Percentiles rank a stretch among this genome's conserved stretches.
These are phyloP conservation scores for Gasterosteus aculeatus DNA, from an alignment of 2,113 vertebrate species.

Conservation along the genomic window DNA sequence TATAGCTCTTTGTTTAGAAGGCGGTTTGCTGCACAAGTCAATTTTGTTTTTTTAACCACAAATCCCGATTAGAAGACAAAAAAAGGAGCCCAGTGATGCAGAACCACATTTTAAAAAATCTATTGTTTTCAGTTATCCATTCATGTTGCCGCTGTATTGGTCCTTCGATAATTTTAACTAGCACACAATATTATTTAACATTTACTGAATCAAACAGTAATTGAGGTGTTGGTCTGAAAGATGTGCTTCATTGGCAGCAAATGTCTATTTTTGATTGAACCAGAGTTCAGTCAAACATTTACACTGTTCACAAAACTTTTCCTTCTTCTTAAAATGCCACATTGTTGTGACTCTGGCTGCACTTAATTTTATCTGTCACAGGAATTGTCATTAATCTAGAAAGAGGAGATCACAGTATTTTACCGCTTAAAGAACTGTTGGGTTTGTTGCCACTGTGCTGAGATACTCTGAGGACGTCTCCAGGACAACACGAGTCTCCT, in stretches of 20 bases:
- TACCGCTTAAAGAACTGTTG: constrained; percentile 14
- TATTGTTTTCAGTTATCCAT: constrained; percentile 15
- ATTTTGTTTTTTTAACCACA: background rate
- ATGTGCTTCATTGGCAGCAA: background rate
- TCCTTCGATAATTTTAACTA: background rate
- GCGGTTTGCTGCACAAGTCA: background rate
- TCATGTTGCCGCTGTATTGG: constrained; percentile 3
- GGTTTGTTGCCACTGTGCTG: constrained; percentile 2
- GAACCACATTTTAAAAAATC: background rate
- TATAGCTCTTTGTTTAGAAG: background rate
- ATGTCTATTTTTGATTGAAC: background rate
- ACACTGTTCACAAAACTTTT: background rate
- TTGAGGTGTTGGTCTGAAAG: background rate
- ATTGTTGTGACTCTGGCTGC: constrained; percentile 1
- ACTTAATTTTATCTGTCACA: background rate
- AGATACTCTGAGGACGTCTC: constrained; percentile 10
- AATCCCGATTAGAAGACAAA: background rate
- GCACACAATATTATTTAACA: background rate
- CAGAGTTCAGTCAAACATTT: background rate
- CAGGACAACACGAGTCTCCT: constrained; percentile 9
- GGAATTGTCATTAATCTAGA: constrained; percentile 1
- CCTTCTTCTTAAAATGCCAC: constrained; percentile 10
- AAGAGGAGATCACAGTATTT: background rate
- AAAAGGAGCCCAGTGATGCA: background rate
- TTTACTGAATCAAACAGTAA: background rate